Percentiles rank a stretch among this genome's conserved stretches.
Conservation (phyloP, 2,113 vertebrate species). For the Procavia capensis region DNA sequence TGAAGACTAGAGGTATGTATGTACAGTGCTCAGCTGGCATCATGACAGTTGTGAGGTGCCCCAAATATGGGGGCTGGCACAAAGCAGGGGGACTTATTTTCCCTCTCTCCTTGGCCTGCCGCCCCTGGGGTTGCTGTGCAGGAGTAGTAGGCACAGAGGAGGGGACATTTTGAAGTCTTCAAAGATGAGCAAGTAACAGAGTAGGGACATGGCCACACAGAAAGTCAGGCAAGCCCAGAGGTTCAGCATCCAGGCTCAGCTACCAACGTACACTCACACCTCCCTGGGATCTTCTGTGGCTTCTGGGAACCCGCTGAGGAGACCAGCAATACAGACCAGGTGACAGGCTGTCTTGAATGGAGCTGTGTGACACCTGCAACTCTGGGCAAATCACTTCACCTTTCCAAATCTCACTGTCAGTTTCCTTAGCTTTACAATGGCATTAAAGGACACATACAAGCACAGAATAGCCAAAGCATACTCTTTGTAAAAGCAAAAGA, state of each 20-base stretch:
- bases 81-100: accelerated
- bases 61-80: no score
- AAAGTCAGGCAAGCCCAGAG: background rate
- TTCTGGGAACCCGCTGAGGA: background rate
- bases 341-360: background rate
- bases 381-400: background rate
- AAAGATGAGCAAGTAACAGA: background rate
- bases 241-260: background rate
- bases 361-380: no score
- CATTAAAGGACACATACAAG: background rate
- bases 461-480: background rate
- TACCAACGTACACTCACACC: background rate
- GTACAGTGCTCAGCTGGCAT: background rate
- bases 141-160: background rate
- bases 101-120: background rate
- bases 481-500: background rate
- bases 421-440: background rate
- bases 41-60: background rate
- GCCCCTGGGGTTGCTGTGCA: background rate
- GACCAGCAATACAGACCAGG: background rate
- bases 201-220: background rate
- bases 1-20: background rate
- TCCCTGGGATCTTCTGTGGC: background rate
- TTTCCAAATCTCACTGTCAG: background rate
- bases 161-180: background rate